Evolutionary conservation across 2,113 vertebrate species (phyloP).

Genomic region (Xyrauchen texanus): DNA sequence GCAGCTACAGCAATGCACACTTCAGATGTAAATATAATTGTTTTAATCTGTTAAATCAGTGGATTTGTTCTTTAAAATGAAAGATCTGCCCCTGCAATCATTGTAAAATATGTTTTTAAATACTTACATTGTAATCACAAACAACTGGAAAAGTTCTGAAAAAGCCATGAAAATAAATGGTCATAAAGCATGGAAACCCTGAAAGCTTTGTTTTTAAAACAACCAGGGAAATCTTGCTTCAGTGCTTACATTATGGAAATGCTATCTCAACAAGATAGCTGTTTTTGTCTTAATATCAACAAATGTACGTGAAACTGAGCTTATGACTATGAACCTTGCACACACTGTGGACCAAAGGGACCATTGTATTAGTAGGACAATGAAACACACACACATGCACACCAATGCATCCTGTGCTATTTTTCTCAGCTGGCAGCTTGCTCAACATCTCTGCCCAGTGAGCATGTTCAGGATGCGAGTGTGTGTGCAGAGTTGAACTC

Average conservation of each 20-base stretch:
- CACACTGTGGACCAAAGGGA: constrained; percentile 49
- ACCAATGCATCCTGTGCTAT: constrained; percentile 37
- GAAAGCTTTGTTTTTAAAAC: too few relatives aligned
- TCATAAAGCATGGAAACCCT: too few relatives aligned
- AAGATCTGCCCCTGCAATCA: too few relatives aligned
- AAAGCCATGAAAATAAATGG: too few relatives aligned
- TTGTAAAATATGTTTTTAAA: too few relatives aligned
- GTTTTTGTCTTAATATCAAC: not conserved
- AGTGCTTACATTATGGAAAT: not conserved
- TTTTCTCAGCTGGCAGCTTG: constrained; percentile 46
- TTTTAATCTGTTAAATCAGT: too few relatives aligned
- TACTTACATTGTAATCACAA: too few relatives aligned
- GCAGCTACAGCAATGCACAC: too few relatives aligned
- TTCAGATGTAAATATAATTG: too few relatives aligned
- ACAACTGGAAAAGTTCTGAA: too few relatives aligned
- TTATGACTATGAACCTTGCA: constrained; percentile 44
- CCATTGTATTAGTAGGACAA: constrained; percentile 45
- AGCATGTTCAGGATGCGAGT: constrained; percentile 30
- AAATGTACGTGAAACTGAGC: not conserved
- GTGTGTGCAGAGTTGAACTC: constrained; percentile 36
- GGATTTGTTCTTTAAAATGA: too few relatives aligned
- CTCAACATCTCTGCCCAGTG: constrained; percentile 35
- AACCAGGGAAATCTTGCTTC: too few relatives aligned
- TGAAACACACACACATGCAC: constrained; percentile 11
- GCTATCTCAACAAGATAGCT: not conserved